Percentiles rank a stretch among this genome's conserved stretches.
Conservation (phyloP, 2,888 invertebrate species). For the Rhagonycha fulva region DNA sequence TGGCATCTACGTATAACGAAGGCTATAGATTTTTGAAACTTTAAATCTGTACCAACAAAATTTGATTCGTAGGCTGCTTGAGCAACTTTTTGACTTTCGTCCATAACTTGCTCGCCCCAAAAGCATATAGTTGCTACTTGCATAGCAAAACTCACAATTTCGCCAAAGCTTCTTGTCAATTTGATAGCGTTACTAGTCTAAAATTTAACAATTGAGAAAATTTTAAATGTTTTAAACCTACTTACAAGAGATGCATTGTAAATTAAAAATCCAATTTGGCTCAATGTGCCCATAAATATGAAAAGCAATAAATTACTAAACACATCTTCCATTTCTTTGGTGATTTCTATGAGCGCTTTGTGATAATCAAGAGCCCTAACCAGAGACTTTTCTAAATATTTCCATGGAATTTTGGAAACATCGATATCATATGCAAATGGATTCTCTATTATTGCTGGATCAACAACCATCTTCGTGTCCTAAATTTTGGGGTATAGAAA, state of each 20-base stretch:
- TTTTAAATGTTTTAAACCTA: neutral
- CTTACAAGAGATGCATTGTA: neutral
- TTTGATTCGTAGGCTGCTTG: neutral
- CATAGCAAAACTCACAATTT: neutral
- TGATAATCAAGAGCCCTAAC: conserved; percentile 17
- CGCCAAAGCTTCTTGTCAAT: neutral
- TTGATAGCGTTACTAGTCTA: neutral
- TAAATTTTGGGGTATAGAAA: neutral
- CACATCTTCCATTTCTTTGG: conserved; percentile 15
- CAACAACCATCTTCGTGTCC: neutral
- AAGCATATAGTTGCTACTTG: neutral
- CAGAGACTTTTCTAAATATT: conserved; percentile 11
- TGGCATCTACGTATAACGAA: conserved; percentile 1
- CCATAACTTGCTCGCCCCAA: conserved; percentile 1
- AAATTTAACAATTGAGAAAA: neutral
- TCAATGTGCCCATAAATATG: neutral
- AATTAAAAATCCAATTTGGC: neutral
- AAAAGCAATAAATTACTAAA: conserved; percentile 17
- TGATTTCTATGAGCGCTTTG: conserved; percentile 16
- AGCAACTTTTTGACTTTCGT: neutral
- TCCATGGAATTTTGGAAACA: conserved; percentile 9
- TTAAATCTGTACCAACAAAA: neutral
- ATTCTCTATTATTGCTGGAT: neutral
- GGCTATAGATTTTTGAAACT: neutral
- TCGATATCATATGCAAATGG: neutral